A percentile compares a stretch with the other conserved stretches of the same genome.
Conservation (phyloP, 2,888 invertebrate species). For the Biston betularia region DNA sequence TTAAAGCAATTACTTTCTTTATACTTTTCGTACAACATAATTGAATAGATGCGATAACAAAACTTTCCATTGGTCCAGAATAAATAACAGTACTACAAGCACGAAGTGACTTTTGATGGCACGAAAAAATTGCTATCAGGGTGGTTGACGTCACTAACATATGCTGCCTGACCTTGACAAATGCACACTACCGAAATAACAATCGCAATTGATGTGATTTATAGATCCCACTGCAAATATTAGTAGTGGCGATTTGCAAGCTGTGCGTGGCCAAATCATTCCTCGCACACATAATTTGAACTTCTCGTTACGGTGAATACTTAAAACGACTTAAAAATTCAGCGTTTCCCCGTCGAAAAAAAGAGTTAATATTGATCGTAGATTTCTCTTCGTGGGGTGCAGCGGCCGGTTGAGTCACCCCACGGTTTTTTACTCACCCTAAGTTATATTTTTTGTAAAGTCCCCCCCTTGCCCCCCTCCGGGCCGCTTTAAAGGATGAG, state of each 20-base stretch:
- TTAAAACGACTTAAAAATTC: slow-evolving; percentile 83
- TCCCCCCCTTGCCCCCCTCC: slow-evolving; percentile 72
- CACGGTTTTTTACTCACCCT: slow-evolving; percentile 87
- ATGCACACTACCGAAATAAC: slow-evolving; percentile 59
- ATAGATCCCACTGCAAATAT: slow-evolving; percentile 63
- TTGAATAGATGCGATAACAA: not conserved
- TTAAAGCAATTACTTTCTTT: no score
- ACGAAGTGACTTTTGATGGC: slow-evolving; percentile 6
- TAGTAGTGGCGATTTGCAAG: slow-evolving; percentile 40
- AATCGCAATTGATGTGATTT: slow-evolving; percentile 61
- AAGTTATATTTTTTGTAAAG: slow-evolving; percentile 86
- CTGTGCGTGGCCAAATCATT: slow-evolving; percentile 57
- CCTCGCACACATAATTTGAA: slow-evolving; percentile 57
- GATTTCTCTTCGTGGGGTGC: slow-evolving; percentile 86
- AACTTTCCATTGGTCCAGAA: not conserved
- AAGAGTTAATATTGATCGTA: slow-evolving; percentile 88
- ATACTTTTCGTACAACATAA: not conserved
- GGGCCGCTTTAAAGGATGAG: slow-evolving; percentile 86
- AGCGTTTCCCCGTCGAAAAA: slow-evolving; percentile 82
- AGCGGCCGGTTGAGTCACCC: slow-evolving; percentile 87
- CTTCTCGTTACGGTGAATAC: slow-evolving; percentile 55
- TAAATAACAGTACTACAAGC: no score
- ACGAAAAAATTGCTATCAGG: slow-evolving; percentile 25
- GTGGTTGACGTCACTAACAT: slow-evolving; percentile 65
- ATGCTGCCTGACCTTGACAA: slow-evolving; percentile 76